These are phyloP conservation scores for Coluber constrictor DNA, from an alignment of 2,797 vertebrate species.

Conservation along the genomic window DNA sequence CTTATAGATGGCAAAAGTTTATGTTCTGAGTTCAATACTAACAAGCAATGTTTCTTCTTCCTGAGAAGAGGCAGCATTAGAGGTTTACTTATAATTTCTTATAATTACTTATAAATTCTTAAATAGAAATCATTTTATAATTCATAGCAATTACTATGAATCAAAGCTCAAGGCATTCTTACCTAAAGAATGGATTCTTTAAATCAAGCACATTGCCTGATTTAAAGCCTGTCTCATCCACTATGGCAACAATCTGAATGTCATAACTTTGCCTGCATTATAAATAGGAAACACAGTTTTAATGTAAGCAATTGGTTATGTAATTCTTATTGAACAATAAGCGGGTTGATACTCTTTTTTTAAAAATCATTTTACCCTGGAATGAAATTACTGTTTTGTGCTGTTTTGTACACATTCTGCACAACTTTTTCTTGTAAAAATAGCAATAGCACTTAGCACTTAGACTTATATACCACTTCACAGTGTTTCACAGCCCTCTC, in stretches of 20 bases:
- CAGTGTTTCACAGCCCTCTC: no score
- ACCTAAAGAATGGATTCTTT: constrained; percentile 81
- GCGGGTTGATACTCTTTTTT: no score
- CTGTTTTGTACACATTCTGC: background rate
- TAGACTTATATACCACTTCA: no score
- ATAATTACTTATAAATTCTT: background rate
- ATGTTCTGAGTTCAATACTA: background rate
- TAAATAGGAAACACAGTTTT: constrained; percentile 24
- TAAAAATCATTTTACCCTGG: background rate
- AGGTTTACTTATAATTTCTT: background rate
- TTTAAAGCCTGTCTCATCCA: constrained; percentile 80
- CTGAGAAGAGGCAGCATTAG: background rate
- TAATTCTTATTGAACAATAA: background rate
- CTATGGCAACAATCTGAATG: constrained; percentile 76
- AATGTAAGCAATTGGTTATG: background rate
- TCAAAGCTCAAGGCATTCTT: constrained; percentile 45
- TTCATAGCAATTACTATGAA: background rate
- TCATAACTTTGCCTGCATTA: constrained; percentile 77
- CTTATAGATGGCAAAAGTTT: background rate
- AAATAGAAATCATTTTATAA: background rate
- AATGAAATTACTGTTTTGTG: background rate
- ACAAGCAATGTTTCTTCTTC: background rate
- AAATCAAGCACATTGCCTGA: constrained; percentile 79
- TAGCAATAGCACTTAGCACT: no score
- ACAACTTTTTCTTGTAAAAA: background rate